Percentiles rank a stretch among this genome's conserved stretches.
Conservation (phyloP, 1,140 invertebrate genomes). For the Ips typographus region DNA sequence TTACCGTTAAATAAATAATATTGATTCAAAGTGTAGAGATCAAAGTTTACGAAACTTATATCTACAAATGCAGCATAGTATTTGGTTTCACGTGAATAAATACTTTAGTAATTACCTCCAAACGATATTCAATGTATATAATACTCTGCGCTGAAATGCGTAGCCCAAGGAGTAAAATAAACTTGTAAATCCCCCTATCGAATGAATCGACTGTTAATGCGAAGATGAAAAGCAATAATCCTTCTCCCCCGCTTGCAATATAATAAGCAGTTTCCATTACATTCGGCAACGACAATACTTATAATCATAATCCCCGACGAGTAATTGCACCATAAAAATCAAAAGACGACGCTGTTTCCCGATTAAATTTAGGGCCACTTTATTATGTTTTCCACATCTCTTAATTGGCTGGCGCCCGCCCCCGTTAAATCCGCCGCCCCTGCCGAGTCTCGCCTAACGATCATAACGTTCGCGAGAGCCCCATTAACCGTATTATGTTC, state of each 20-base stretch:
- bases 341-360: conserved; percentile 14
- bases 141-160: too few species aligned
- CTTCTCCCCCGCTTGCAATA: not conserved
- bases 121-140: too few species aligned
- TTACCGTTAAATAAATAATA: too few species aligned
- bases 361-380: conserved; percentile 18
- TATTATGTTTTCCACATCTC: conserved; percentile 20
- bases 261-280: conserved; percentile 6
- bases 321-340: conserved; percentile 8
- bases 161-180: too few species aligned
- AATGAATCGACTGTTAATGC: too few species aligned
- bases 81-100: too few species aligned
- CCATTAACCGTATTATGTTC: conserved; percentile 9
- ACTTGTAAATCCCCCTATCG: too few species aligned
- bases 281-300: conserved; percentile 1
- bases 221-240: not conserved
- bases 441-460: not conserved
- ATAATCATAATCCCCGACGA: conserved; percentile 7
- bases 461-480: conserved; percentile 7
- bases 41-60: too few species aligned
- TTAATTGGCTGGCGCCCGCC: conserved; percentile 7
- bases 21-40: too few species aligned
- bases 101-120: too few species aligned
- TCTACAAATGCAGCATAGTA: too few species aligned
- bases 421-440: not conserved